Percentiles rank a stretch among this genome's conserved stretches.
phyloP scores from a whole-genome alignment of 2,888 invertebrate species.

The Chaetoderma sp. region DNA sequence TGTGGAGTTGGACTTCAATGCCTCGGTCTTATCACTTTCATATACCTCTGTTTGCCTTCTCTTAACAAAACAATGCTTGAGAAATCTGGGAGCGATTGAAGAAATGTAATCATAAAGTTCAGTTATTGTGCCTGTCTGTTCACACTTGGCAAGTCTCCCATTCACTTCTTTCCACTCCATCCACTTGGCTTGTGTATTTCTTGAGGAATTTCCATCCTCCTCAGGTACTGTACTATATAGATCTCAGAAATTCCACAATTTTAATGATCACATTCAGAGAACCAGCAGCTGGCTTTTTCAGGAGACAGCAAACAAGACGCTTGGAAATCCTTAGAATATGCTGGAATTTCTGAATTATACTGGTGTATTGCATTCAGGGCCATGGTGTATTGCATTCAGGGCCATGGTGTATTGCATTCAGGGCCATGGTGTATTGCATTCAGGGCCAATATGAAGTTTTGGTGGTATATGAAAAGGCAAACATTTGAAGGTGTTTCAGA shows the following conservation, averaged over 20 bases:
- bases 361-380: too few relatives aligned
- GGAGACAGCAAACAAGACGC: neutral
- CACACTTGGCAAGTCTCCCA: neutral
- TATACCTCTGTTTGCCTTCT: neutral
- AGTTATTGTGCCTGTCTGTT: neutral
- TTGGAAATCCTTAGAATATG: neutral
- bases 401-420: too few relatives aligned
- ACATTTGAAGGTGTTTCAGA: neutral
- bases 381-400: too few relatives aligned
- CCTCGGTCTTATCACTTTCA: neutral
- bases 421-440: too few relatives aligned
- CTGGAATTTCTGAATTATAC: neutral
- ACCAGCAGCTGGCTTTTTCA: neutral
- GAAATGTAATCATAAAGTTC: slow-evolving; percentile 1
- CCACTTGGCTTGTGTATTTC: neutral
- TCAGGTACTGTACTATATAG: neutral
- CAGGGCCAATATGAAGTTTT: slow-evolving; percentile 2
- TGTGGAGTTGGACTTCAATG: neutral
- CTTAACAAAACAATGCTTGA: neutral
- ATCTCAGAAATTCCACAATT: neutral
- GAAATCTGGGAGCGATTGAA: neutral
- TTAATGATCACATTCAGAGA: neutral
- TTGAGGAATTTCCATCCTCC: neutral
- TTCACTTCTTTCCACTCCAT: neutral
- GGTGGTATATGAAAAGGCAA: slow-evolving; percentile 2